Conservation (phyloP, 2,113 vertebrate genomes). For the Ammospiza caudacuta region DNA sequence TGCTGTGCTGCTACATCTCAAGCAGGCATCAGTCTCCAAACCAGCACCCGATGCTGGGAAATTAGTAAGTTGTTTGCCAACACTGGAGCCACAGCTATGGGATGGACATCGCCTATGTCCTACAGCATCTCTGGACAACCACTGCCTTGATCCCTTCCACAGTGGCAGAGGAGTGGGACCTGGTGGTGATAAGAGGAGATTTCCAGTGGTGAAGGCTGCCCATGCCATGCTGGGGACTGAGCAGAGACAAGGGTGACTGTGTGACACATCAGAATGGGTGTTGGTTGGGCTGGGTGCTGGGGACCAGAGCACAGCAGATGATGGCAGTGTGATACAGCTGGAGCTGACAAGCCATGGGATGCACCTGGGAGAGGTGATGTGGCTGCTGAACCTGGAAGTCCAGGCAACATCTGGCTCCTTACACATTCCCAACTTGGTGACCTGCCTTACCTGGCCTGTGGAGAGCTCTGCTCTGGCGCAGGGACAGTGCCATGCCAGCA, state of each 20-base stretch:
- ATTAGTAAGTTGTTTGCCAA: not conserved
- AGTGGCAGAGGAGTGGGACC: not conserved
- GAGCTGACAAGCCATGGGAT: not conserved
- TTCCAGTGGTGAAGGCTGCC: not conserved
- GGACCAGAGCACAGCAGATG: not conserved
- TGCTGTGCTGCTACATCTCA: fast-evolving
- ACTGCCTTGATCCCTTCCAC: not conserved
- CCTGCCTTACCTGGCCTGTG: not conserved
- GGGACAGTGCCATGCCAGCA: not conserved
- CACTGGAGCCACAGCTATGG: not conserved
- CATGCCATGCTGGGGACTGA: not conserved
- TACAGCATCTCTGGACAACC: not conserved
- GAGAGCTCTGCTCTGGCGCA: not conserved
- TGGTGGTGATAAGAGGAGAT: not conserved
- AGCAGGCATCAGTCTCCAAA: not conserved
- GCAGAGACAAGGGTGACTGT: not conserved
- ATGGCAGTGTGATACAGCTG: not conserved
- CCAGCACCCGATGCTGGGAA: not conserved
- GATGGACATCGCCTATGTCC: not conserved
- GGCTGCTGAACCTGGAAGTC: not conserved
- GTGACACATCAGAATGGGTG: not conserved
- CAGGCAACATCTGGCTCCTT: not conserved
- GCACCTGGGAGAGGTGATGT: not conserved
- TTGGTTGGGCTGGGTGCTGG: not conserved
- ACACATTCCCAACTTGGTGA: not conserved